Evolutionary conservation across 2,113 vertebrate genomes (phyloP), one percentile per base, ranked within the genome.

Genomic region (Todiramphus saurophagus): DNA sequence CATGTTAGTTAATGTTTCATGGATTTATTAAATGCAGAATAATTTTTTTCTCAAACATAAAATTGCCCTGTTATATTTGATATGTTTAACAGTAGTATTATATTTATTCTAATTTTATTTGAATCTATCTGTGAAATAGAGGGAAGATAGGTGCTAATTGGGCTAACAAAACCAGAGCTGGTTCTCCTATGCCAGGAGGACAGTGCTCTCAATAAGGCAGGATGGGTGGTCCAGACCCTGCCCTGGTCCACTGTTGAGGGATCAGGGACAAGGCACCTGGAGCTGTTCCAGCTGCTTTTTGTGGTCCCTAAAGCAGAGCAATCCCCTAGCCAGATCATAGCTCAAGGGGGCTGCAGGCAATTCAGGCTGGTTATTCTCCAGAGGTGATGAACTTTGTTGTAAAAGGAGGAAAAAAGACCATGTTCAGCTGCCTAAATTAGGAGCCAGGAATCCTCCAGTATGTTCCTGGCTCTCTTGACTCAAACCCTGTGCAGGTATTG

Each of bases 321-420:
- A 1, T 10, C 30, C 37, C 33, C 1, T 0, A 15, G 17, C 12
- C 11, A 16, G 2, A 1, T 19, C 46, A 7, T 1, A 4, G 5
- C 10, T 89, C 11, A 7, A 30, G 5, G n/a, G 27, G 13, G 2
- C 15, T 70, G 21, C 13, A 23, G 55, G 16, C 15, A 27, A 0
- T 41, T 53, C 6, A 1, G 82, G 9, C 18, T 11, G 14, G 48
- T 69, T 41, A 2, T 13, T 79, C 53, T 17, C 35, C 46, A 46
- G 44, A 84, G 19, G 30, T 31, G 37, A 62, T 20, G 10, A 8
- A 17, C 13, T 78, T 73, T 31, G 21, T 2, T 37, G 30, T 27
- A 24, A 78, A 66, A 84, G n/a, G 31, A 87, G 41, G 16, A 69
- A 37, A 73, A 84, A 39, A 10, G 15, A 3, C 5, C 10, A 11